Conservation (phyloP, 2,113 vertebrate species). For the Spea multiplicata region DNA sequence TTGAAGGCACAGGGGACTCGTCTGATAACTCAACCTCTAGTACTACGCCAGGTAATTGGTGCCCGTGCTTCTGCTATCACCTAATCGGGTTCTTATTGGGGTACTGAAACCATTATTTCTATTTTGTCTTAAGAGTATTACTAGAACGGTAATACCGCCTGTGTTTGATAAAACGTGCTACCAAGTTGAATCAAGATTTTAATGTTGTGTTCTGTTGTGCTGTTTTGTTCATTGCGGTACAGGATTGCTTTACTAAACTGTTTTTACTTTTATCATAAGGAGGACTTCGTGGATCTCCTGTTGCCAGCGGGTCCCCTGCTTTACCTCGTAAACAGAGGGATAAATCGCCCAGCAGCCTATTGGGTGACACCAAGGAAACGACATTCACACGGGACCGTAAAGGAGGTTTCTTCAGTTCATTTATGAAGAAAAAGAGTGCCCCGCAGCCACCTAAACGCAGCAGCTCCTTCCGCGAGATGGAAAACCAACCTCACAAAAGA, state of each 20-base stretch:
- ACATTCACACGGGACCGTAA: constrained; percentile 95
- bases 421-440: constrained; percentile 95
- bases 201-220: background rate
- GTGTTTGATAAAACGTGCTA: no score
- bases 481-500: constrained; percentile 94
- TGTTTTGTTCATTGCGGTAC: background rate
- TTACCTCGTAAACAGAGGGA: constrained; percentile 94
- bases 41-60: constrained; percentile 66
- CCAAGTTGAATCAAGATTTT: background rate
- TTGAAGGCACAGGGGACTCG: constrained; percentile 81
- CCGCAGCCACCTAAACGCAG: constrained; percentile 93
- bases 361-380: constrained; percentile 88
- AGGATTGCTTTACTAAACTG: constrained; percentile 3
- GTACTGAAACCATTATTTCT: no score
- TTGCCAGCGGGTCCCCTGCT: constrained; percentile 80
- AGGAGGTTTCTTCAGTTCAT: constrained; percentile 97
- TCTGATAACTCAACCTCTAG: constrained; percentile 65
- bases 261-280: constrained; percentile 64
- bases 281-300: constrained; percentile 70
- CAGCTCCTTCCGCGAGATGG: constrained; percentile 96
- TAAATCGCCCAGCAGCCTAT: constrained; percentile 86
- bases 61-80: background rate
- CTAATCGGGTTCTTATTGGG: background rate
- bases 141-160: no score
- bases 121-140: no score